Base-by-base conservation (phyloP, 2,113 vertebrate genomes). In the Gulo gulo region DNA sequence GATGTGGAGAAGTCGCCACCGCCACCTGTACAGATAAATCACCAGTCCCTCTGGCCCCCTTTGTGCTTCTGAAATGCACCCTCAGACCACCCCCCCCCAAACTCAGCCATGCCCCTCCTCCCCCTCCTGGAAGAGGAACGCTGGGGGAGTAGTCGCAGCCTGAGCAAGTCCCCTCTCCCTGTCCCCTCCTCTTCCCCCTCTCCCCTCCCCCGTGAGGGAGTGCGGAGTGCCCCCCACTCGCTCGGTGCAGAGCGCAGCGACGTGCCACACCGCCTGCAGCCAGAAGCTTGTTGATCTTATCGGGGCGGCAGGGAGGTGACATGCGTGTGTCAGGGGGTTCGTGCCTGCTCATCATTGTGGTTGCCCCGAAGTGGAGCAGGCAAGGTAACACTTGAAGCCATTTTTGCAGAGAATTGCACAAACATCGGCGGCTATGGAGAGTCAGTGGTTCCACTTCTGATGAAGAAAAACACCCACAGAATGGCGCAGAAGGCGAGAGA, bases 381-480 rank as follows among this genome's bases (percentile, higher is more conserved):
- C 55, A 42, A 86, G 85, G 97, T 95, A 93, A 98, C 93, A 96
- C 93, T 79, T 95, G 24, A 45, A 97, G 88, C 76, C 95, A 92
- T 97, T 98, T 98, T 42, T 97, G 88, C 96, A 97, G 45, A 98
- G 88, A 97, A 93, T 1, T 95, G 97, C 97, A 98, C 92, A 98
- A 97, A 98, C 47, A 96, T 84, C 65, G 42, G 59, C 36, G 4
- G 63, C 97, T 92, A 65, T 34, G 0, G 29, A 61, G 39, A 89
- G 14, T 50, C 95, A 82, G 91, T 16, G 45, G 96, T 97, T 98
- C 97, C 67, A 36, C 42, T 86, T 78, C 67, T 83, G 76, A 74
- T 63, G 0, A 0, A 98, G 92, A 96, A 96, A 98, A 98, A 98
- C 94, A 55, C 94, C 94, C 83, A 55, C 97, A 61, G 91, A 42